phyloP scores from a whole-genome alignment of 2,888 invertebrate species.

The Torymus texanus region DNA sequence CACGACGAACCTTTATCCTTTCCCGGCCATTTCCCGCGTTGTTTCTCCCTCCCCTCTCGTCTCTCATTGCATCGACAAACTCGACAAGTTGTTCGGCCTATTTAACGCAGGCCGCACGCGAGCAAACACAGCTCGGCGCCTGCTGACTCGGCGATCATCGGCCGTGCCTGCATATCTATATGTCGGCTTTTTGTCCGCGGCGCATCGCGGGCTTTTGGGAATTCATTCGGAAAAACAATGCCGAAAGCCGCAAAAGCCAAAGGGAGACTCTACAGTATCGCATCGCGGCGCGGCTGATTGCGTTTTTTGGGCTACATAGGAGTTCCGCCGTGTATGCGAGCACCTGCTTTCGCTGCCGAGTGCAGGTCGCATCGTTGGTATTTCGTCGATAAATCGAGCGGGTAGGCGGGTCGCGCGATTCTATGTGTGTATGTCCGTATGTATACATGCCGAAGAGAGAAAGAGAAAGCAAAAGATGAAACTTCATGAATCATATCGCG shows the following conservation, averaged over 20 bases:
- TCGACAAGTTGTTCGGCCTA: background rate
- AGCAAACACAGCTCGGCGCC: background rate
- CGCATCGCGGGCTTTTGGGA: background rate
- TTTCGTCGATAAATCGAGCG: slow-evolving; percentile 29
- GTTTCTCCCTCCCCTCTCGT: background rate
- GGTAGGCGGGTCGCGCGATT: background rate
- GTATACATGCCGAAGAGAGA: too few relatives aligned
- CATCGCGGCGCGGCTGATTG: background rate
- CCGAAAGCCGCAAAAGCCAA: background rate
- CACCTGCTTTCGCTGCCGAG: background rate
- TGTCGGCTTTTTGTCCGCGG: too few relatives aligned
- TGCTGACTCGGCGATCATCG: slow-evolving; percentile 10
- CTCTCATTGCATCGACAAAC: slow-evolving; percentile 11
- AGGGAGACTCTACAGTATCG: too few relatives aligned
- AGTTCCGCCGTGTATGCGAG: too few relatives aligned
- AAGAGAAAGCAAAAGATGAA: background rate
- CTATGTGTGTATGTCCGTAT: background rate
- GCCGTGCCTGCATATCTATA: too few relatives aligned
- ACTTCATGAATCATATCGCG: slow-evolving; percentile 23
- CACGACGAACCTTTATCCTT: slow-evolving; percentile 1
- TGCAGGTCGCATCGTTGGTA: background rate
- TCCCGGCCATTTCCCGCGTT: slow-evolving; percentile 7
- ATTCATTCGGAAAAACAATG: slow-evolving; percentile 6
- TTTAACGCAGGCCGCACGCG: slow-evolving; percentile 1
- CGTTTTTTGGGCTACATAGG: background rate